Evolutionary conservation across 2,113 vertebrate species (phyloP), one percentile per base, ranked within the genome.

Genomic region (Grantiella picta): DNA sequence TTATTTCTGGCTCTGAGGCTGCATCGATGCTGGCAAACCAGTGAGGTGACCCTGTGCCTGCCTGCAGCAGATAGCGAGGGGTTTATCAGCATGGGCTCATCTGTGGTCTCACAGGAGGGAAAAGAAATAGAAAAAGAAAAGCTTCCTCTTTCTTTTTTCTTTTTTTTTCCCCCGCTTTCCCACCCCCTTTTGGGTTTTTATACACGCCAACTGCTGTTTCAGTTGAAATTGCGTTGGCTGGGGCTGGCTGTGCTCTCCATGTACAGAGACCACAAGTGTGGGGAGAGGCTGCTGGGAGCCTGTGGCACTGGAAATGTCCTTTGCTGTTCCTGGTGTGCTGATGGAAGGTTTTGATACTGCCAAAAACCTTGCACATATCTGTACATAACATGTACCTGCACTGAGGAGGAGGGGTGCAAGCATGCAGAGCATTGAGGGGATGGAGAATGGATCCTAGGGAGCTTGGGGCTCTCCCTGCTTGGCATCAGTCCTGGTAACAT

Each of bases 331-430:
- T 1, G 0, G 2, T 35, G 40, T 49, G 36, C 47, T 28, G 68
- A 45, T 70, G 76, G 35, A 47, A 33, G 64, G 12, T 28, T 25
- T 20, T 13, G 44, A 15, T 66, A 4, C 38, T 24, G 47, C 42
- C 8, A 2, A n/a, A 69, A 66, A 1, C 15, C 38, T n/a, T 35
- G 35, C n/a, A 27, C 11, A 40, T 19, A 60, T 44, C 59, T n/a
- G 0, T n/a, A 1, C 0, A 2, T 15, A 8, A 3, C 1, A 0
- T 6, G 0, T 13, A 15, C 5, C 50, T 77, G 33, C 4, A 0
- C 21, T 9, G 59, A 28, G 49, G 33, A 49, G 57, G 53, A 65
- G 77, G 12, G 0, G 6, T 15, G 42, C 0, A 6, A 24, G 42
- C 2, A 2, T 24, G 29, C 22, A 7, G 35, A 20, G 68, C 1